Evolutionary conservation across 1,140 invertebrate genomes (phyloP), one percentile per base, ranked within the genome.

Genomic region (Leucophenga varia): DNA sequence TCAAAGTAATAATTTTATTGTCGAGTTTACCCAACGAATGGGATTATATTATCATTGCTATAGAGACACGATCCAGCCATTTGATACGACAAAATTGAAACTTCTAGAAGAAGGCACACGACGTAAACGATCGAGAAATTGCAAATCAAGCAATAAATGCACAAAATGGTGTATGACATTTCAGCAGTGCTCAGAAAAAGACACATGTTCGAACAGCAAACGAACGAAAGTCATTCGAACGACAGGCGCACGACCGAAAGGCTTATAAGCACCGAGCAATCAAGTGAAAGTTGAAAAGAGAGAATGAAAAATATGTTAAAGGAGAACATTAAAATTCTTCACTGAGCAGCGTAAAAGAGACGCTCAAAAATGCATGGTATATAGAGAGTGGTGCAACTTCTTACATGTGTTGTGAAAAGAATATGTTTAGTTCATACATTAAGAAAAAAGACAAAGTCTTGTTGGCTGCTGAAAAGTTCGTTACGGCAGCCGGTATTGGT

Each of bases 381-480:
- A 32, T 32, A n/a, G 36, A 3, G 2, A 38, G 36, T 3, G 36
- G 36, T 7, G 6, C 35, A n/a, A n/a, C 3, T n/a, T 4, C 14
- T 38, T 18, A 38, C 36, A 8, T 36, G 7, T 36, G 35, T 36
- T 36, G 35, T 36, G 35, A 36, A 7, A 16, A 36, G 16, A 36
- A 7, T 8, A 8, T 36, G 13, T 36, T 36, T 36, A 36, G 7
- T n/a, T 7, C 7, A n/a, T n/a, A 8, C 7, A 30, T 7, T 7
- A n/a, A 30, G 7, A 7, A 30, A 8, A 30, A n/a, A n/a, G 28
- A 30, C 7, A 30, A n/a, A 30, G n/a, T 30, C n/a, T n/a, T n/a
- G 28, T 30, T 30, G n/a, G 7, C n/a, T 30, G n/a, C n/a, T 30
- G 7, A 8, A 8, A 30, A 30, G n/a, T 8, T 7, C 28, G 7